Conservation (phyloP, 2,888 invertebrate genomes). For the Lydus trimaculatus region DNA sequence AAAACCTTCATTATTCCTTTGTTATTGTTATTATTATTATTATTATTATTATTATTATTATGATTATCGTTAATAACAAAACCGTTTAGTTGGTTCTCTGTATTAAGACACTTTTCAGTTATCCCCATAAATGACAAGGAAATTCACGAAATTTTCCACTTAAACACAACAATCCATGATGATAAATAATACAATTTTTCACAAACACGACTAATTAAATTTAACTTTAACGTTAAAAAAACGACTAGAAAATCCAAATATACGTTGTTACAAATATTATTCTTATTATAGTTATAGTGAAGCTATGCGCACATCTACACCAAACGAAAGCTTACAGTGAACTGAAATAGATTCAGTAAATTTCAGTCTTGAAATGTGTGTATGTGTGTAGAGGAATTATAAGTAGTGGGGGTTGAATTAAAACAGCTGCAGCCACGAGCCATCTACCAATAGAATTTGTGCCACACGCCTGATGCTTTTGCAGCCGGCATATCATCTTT, state of each 20-base stretch:
- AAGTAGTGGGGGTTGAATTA: slow-evolving; percentile 39
- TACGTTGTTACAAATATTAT: neutral
- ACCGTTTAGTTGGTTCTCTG: neutral
- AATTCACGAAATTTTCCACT: slow-evolving; percentile 32
- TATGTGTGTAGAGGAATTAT: slow-evolving; percentile 33
- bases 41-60: no score
- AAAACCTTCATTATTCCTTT: slow-evolving; percentile 85
- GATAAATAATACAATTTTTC: neutral
- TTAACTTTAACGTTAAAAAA: neutral
- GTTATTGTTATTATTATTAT: no score
- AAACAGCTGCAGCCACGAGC: slow-evolving; percentile 62
- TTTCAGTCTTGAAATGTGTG: slow-evolving; percentile 49
- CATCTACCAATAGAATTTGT: slow-evolving; percentile 66
- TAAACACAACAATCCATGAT: slow-evolving; percentile 17
- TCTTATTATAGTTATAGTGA: neutral
- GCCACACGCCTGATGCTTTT: slow-evolving; percentile 66
- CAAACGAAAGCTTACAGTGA: neutral
- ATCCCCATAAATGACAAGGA: slow-evolving; percentile 57
- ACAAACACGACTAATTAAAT: neutral
- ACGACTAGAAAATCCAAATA: neutral
- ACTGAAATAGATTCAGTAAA: slow-evolving; percentile 44
- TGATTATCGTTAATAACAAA: neutral
- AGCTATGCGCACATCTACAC: neutral
- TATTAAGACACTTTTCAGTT: slow-evolving; percentile 43
- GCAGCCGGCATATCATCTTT: slow-evolving; percentile 48